Conservation (phyloP, 1,140 invertebrate genomes). For the Aradophagus sp. region DNA sequence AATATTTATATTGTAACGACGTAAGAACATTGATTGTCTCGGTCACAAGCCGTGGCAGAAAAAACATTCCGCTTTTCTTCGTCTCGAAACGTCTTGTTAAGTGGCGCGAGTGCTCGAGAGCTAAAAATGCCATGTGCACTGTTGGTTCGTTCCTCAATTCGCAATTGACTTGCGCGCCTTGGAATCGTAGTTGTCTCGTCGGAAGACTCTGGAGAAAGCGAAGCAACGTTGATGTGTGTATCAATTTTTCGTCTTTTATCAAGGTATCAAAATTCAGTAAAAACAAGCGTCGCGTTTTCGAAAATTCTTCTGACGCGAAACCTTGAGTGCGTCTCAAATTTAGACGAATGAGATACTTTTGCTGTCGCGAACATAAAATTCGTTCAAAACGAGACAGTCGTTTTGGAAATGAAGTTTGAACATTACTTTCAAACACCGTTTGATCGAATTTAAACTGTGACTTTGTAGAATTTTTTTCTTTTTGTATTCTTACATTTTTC, state of each 20-base stretch:
- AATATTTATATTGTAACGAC: conserved; percentile 13
- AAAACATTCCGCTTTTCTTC: conserved; percentile 21
- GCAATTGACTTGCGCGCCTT: conserved; percentile 26
- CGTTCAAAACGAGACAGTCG: too few relatives aligned
- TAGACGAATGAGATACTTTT: too few relatives aligned
- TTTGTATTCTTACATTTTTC: conserved; percentile 21
- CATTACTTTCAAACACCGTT: conserved; percentile 1
- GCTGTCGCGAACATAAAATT: too few relatives aligned
- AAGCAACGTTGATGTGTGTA: too few relatives aligned
- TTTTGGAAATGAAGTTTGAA: too few relatives aligned
- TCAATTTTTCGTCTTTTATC: too few relatives aligned
- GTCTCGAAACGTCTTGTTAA: conserved; percentile 35
- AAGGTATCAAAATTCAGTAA: too few relatives aligned
- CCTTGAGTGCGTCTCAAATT: too few relatives aligned
- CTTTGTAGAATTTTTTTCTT: neutral
- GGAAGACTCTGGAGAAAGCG: too few relatives aligned
- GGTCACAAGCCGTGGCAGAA: neutral
- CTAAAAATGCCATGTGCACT: conserved; percentile 44
- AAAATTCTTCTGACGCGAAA: too few relatives aligned
- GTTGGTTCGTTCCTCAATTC: conserved; percentile 32
- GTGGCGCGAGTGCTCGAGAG: conserved; percentile 24
- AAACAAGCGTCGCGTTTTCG: too few relatives aligned
- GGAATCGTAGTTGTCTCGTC: conserved; percentile 12
- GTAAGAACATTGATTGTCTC: conserved; percentile 5
- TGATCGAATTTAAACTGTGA: conserved; percentile 8